Percentiles rank a stretch among this genome's conserved stretches.
Conservation (phyloP, 2,113 vertebrate genomes). For the Malurus alboscapulatus region DNA sequence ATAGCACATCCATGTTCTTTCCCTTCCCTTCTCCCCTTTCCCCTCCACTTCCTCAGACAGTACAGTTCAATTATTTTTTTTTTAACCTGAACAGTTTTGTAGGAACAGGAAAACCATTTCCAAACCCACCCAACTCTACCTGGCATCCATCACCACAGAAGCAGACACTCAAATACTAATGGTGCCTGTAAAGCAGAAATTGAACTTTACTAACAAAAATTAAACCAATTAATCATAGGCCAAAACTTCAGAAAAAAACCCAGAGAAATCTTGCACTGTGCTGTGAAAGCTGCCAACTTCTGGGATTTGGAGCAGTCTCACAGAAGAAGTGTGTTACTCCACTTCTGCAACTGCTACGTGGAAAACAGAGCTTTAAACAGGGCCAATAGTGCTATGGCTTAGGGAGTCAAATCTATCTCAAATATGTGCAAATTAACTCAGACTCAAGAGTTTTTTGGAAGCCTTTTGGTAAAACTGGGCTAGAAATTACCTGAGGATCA, state of each 20-base stretch:
- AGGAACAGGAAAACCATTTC: not conserved
- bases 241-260: not conserved
- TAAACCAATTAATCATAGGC: slow-evolving; percentile 54
- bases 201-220: slow-evolving; percentile 48
- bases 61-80: not conserved
- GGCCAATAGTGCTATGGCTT: not conserved
- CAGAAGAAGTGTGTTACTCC: not conserved
- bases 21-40: not conserved
- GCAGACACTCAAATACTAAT: slow-evolving; percentile 43
- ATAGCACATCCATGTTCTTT: not conserved
- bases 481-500: not conserved
- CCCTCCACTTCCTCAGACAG: not conserved
- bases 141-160: slow-evolving; percentile 30
- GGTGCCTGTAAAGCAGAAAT: slow-evolving; percentile 49
- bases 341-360: not conserved
- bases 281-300: not conserved
- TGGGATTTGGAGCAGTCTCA: not conserved
- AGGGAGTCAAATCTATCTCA: not conserved
- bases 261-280: not conserved
- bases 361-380: not conserved
- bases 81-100: not conserved
- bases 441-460: not conserved
- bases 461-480: not conserved
- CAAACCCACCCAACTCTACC: not conserved
- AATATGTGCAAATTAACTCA: not conserved